These are phyloP conservation scores for Colius striatus DNA, from an alignment of 2,113 vertebrate genomes.

Conservation along the genomic window DNA sequence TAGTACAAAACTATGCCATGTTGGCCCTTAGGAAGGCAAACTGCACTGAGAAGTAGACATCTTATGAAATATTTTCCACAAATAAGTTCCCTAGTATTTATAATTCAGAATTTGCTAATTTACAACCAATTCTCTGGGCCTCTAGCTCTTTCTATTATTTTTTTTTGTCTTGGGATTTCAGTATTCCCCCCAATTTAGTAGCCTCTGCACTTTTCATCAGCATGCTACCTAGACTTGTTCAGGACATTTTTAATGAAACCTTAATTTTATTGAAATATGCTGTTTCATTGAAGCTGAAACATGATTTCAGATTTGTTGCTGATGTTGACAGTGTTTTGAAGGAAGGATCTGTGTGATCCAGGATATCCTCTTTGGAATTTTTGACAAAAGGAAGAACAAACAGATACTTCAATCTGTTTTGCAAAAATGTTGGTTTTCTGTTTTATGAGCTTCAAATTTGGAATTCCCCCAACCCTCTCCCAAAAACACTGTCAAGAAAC, in stretches of 20 bases:
- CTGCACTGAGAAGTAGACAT: neutral
- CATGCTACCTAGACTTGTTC: constrained; percentile 31
- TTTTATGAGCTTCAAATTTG: neutral
- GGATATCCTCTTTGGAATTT: neutral
- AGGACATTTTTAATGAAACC: constrained; percentile 35
- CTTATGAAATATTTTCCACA: neutral
- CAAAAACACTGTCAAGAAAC: neutral
- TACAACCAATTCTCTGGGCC: neutral
- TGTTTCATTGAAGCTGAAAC: constrained; percentile 4
- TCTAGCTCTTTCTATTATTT: neutral
- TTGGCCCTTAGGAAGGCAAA: neutral
- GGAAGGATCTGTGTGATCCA: neutral
- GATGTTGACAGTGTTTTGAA: neutral
- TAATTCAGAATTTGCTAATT: constrained; percentile 14
- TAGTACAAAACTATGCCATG: neutral
- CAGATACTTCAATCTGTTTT: neutral
- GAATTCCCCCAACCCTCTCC: neutral
- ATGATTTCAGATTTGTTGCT: neutral
- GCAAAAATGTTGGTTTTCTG: neutral
- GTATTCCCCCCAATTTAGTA: constrained; percentile 28
- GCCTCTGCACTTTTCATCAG: constrained; percentile 61
- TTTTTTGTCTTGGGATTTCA: constrained; percentile 25
- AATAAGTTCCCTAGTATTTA: constrained; percentile 1
- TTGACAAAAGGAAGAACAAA: neutral
- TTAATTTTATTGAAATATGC: constrained; percentile 28